Conservation (phyloP, 2,888 invertebrate species). For the Drosophila mettleri region DNA sequence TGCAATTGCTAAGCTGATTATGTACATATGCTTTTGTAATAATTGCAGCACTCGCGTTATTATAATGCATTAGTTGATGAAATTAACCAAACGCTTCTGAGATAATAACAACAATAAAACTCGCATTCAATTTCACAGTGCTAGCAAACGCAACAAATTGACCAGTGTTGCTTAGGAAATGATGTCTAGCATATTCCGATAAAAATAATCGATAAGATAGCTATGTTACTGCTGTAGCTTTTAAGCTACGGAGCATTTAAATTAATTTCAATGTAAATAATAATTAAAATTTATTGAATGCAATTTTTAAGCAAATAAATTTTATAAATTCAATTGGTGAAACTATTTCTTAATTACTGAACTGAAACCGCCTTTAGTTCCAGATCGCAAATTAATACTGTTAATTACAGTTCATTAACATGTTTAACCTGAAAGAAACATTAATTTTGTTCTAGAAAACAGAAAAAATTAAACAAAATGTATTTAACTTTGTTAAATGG, state of each 20-base stretch:
- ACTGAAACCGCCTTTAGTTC: not conserved
- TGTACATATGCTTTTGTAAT: conserved; percentile 36
- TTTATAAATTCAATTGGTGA: not conserved
- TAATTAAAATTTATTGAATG: too few relatives aligned
- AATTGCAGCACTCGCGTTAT: conserved; percentile 57
- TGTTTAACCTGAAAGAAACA: conserved; percentile 24
- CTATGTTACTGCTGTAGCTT: not conserved
- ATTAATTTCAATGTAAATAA: too few relatives aligned
- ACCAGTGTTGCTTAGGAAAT: conserved; percentile 11
- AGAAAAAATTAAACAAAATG: conserved; percentile 43
- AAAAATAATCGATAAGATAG: not conserved
- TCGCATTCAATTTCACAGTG: conserved; percentile 38
- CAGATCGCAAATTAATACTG: conserved; percentile 1
- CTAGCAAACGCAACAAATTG: not conserved
- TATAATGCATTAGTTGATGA: conserved; percentile 29
- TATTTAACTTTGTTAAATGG: conserved; percentile 85
- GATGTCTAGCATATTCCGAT: not conserved
- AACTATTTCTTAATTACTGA: not conserved
- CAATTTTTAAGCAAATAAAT: not conserved
- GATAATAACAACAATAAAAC: conserved; percentile 54
- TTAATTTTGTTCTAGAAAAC: conserved; percentile 1
- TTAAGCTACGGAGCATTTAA: too few relatives aligned
- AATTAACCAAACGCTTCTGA: conserved; percentile 35
- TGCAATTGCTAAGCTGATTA: conserved; percentile 33
- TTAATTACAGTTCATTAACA: conserved; percentile 21